phyloP scores from a whole-genome alignment of 2,888 invertebrate genomes.

The Sphinx pinastri region DNA sequence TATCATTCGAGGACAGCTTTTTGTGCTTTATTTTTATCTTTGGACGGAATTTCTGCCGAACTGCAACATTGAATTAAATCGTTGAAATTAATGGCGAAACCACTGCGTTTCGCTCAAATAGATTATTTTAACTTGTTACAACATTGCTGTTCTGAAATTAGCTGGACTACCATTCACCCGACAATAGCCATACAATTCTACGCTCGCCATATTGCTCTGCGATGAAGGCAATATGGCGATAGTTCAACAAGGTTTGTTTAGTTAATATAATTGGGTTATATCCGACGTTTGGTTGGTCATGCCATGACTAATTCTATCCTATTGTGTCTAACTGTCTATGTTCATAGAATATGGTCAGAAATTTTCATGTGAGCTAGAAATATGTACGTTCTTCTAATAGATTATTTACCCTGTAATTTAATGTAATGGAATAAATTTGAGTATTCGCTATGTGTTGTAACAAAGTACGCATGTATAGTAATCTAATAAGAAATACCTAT shows the following conservation, averaged over 20 bases:
- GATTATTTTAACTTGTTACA: not conserved
- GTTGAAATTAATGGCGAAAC: not conserved
- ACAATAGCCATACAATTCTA: not conserved
- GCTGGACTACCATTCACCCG: not conserved
- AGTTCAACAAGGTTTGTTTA: not conserved
- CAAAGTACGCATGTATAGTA: too few relatives aligned
- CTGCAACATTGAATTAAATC: conserved; percentile 53
- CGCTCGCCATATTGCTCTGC: not conserved
- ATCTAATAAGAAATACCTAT: too few relatives aligned
- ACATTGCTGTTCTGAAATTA: not conserved
- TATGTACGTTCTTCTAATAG: too few relatives aligned
- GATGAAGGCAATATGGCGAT: not conserved
- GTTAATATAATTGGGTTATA: not conserved
- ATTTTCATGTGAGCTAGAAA: too few relatives aligned
- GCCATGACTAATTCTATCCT: too few relatives aligned
- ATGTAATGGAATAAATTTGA: too few relatives aligned
- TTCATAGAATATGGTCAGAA: too few relatives aligned
- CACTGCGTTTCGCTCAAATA: not conserved
- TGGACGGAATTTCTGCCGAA: conserved; percentile 88
- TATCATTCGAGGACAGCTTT: conserved; percentile 86
- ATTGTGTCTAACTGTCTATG: too few relatives aligned
- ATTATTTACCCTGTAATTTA: too few relatives aligned
- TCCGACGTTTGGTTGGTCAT: too few relatives aligned
- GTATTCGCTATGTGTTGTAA: too few relatives aligned
- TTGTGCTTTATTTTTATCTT: conserved; percentile 88